Evolutionary conservation across 2,888 invertebrate genomes (phyloP), one percentile per base, ranked within the genome.

Genomic region (Aproaerema taeniolella): DNA sequence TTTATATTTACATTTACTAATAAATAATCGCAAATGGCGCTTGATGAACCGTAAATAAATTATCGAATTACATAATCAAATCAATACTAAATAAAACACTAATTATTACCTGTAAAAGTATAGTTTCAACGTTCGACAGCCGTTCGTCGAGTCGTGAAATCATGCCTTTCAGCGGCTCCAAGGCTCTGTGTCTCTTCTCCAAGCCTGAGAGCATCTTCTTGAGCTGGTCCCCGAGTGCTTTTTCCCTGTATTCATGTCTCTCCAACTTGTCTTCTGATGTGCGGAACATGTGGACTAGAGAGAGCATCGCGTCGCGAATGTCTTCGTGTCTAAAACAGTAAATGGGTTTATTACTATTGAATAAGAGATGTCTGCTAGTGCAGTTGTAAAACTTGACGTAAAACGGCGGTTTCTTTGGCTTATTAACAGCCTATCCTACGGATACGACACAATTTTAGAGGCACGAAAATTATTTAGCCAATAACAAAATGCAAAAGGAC

Each of bases 211-310:
- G 75, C 34, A 91, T 90, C 65, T 92, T 93, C 77, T 95, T 95
- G 37, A 95, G 63, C 50, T 93, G 89, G 41, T 95, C 95, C 0
- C 94, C 95, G 13, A 95, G 77, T 0, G 91, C 91, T 48, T 93
- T 89, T 69, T 95, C 95, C 8, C 96, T 86, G 55, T 89, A 91
- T 68, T 96, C 95, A 70, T 96, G 95, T 10, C 95, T 85, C 61
- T 95, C 95, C 46, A 96, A 70, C 76, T 95, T 95, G 62, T 93
- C 94, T 47, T 94, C 94, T 36, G 93, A 90, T 26, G 91, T 89
- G 31, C 94, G 89, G 68, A 95, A 92, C 69, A 94, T 93, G 62
- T 93, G 93, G 7, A 94, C 92, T 42, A 95, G 79, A 12, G 94
- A 93, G 47, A 95, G 71, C 67, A 96, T 91, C 0, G 94, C 94